Percentiles rank a stretch among this genome's conserved stretches.
phyloP scores from a whole-genome alignment of 2,797 vertebrate genomes.

The Pogoniulus pusillus region DNA sequence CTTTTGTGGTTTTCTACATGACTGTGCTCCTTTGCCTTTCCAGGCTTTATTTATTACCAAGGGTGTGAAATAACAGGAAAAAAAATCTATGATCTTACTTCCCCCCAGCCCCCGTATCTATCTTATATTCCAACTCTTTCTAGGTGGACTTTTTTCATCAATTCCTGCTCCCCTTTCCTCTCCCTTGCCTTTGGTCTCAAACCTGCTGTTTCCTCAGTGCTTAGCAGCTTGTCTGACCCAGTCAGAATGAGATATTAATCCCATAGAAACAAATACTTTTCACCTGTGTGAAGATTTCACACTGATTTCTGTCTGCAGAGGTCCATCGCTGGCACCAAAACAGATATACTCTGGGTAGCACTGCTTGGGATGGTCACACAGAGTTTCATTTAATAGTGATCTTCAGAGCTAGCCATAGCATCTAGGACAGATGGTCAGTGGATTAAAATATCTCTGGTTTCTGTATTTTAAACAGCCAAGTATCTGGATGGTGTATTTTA shows the following conservation, averaged over 20 bases:
- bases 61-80: background rate
- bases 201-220: background rate
- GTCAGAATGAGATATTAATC: background rate
- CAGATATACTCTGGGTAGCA: background rate
- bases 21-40: background rate
- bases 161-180: background rate
- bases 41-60: background rate
- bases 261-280: background rate
- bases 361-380: background rate
- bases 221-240: background rate
- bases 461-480: background rate
- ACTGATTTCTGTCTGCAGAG: background rate
- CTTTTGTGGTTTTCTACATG: background rate
- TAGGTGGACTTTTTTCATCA: background rate
- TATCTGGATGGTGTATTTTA: background rate
- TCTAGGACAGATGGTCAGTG: background rate
- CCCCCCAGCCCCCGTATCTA: background rate
- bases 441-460: background rate
- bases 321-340: background rate
- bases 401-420: background rate
- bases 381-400: background rate
- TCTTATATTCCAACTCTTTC: background rate
- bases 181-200: background rate
- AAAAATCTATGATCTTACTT: background rate
- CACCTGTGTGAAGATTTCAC: background rate